phyloP scores from a whole-genome alignment of 2,797 vertebrate genomes.

The Huso huso region DNA sequence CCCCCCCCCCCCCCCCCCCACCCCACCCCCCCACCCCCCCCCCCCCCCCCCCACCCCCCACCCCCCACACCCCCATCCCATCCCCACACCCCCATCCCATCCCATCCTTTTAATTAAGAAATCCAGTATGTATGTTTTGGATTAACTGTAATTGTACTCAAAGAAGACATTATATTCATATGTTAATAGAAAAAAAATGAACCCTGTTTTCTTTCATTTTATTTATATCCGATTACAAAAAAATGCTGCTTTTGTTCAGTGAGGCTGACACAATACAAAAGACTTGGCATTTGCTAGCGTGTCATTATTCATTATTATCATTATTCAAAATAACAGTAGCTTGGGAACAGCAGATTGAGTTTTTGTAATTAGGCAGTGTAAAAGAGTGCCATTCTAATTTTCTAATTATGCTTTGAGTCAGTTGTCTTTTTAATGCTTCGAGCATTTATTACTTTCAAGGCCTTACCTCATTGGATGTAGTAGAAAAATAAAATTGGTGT shows the following conservation, averaged over 20 bases:
- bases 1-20: too few relatives aligned
- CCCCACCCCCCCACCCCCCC: too few relatives aligned
- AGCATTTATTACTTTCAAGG: slow-evolving; percentile 32
- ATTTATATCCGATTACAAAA: too few relatives aligned
- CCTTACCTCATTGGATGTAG: slow-evolving; percentile 28
- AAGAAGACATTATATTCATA: too few relatives aligned
- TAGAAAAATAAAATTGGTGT: slow-evolving; percentile 34
- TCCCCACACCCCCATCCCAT: too few relatives aligned
- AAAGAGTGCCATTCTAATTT: slow-evolving; percentile 51
- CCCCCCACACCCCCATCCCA: too few relatives aligned
- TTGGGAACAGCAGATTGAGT: slow-evolving; percentile 42
- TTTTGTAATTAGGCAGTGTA: slow-evolving; percentile 60
- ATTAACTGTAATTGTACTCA: too few relatives aligned
- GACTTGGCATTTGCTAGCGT: slow-evolving; percentile 36
- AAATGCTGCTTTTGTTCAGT: slow-evolving; percentile 1
- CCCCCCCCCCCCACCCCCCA: too few relatives aligned
- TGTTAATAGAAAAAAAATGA: too few relatives aligned
- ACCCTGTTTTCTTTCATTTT: too few relatives aligned
- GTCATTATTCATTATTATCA: slow-evolving; percentile 25
- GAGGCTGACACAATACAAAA: slow-evolving; percentile 3
- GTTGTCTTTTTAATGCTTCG: slow-evolving; percentile 44
- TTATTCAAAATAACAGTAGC: slow-evolving; percentile 45
- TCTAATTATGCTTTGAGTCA: slow-evolving; percentile 51
- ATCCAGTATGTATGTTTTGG: too few relatives aligned
- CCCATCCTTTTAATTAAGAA: too few relatives aligned